phyloP scores from a whole-genome alignment of 2,113 vertebrate genomes.

The Semnornis frantzii region DNA sequence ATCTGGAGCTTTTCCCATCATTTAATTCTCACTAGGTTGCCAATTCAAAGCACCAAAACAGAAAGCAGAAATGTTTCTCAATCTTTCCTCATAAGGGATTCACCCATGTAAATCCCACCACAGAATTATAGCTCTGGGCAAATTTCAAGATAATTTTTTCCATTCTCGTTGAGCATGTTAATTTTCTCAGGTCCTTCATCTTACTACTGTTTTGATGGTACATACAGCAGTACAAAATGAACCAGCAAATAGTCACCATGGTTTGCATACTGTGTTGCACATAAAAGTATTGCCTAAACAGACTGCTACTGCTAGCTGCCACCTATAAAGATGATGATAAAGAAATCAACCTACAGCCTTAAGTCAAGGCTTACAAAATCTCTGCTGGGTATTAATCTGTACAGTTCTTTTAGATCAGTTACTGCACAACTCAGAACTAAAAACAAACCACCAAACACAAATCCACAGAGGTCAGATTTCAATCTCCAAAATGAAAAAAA shows the following conservation, averaged over 20 bases:
- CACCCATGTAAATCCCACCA: conserved; percentile 16
- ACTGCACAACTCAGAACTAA: background rate
- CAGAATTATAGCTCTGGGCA: background rate
- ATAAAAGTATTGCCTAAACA: background rate
- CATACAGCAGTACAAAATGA: background rate
- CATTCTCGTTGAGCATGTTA: background rate
- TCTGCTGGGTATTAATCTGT: background rate
- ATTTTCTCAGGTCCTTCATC: background rate
- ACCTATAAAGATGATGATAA: background rate
- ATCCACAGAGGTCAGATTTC: background rate
- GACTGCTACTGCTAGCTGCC: background rate
- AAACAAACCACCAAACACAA: background rate
- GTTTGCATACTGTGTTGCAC: background rate
- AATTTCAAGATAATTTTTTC: background rate
- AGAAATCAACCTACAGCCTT: background rate
- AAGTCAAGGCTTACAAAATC: background rate
- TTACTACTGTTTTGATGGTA: background rate
- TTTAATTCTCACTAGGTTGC: conserved; percentile 23
- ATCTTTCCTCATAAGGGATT: conserved; percentile 19
- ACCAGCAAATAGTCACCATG: background rate
- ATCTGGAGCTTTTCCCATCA: conserved; percentile 52
- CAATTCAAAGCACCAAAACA: conserved; percentile 54
- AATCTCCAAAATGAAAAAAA: background rate
- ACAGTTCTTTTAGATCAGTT: background rate
- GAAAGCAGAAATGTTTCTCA: conserved; percentile 51